Conservation (phyloP, 1,140 invertebrate species). For the Hycleus phaleratus region DNA sequence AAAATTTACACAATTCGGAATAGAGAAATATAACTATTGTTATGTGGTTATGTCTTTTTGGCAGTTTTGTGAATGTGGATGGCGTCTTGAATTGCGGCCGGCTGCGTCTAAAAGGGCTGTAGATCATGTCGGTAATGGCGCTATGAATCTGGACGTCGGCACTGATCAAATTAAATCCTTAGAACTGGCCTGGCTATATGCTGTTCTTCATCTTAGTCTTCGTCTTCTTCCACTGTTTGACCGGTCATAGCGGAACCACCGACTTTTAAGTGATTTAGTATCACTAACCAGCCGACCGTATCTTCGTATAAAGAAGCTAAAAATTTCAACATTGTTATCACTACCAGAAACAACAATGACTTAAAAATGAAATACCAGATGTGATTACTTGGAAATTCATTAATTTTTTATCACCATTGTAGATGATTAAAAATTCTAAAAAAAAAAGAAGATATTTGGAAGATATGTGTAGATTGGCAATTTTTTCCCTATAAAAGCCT, state of each 20-base stretch:
- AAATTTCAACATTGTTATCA: conserved; percentile 7
- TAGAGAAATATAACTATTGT: too few species aligned
- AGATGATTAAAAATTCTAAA: too few species aligned
- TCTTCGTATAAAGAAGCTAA: conserved; percentile 6
- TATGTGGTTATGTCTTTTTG: too few species aligned
- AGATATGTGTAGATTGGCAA: too few species aligned
- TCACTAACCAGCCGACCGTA: conserved; percentile 22
- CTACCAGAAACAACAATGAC: not conserved
- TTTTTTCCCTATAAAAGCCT: too few species aligned
- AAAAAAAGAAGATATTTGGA: too few species aligned
- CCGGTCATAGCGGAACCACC: conserved; percentile 25
- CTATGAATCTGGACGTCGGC: conserved; percentile 44
- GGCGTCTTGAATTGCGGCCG: conserved; percentile 23
- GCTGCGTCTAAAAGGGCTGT: conserved; percentile 40
- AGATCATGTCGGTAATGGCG: conserved; percentile 42
- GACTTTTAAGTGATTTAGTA: conserved; percentile 28
- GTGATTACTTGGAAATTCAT: too few species aligned
- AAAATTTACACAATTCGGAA: too few species aligned
- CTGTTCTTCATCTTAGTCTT: conserved; percentile 15
- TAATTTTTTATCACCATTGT: too few species aligned
- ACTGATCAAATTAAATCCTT: conserved; percentile 44
- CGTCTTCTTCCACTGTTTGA: conserved; percentile 31
- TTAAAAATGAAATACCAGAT: too few species aligned
- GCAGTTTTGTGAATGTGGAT: conserved; percentile 1
- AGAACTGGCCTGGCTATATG: conserved; percentile 35